Conservation (phyloP, 1,140 invertebrate genomes). For the Magallana angulata region DNA sequence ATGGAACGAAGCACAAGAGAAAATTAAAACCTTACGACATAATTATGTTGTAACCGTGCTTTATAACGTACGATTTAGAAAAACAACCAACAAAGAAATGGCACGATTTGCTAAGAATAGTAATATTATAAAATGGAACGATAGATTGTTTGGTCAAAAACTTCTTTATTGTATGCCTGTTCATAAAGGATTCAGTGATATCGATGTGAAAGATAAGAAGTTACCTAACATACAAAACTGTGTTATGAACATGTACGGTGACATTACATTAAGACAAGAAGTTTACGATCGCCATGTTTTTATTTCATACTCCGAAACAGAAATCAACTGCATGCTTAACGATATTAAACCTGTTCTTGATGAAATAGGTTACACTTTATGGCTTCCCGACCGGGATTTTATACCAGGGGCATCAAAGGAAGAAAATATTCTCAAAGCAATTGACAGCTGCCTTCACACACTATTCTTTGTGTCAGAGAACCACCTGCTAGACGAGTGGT, state of each 20-base stretch:
- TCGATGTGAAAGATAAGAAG: not conserved
- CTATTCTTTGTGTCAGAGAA: conserved; percentile 62
- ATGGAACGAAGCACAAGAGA: conserved; percentile 63
- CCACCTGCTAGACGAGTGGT: conserved; percentile 65
- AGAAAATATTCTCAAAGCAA: conserved; percentile 68
- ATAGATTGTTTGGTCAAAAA: conserved; percentile 60
- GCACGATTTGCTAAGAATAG: conserved; percentile 56
- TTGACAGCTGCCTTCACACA: conserved; percentile 56
- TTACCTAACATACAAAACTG: conserved; percentile 16
- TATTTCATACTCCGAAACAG: conserved; percentile 63
- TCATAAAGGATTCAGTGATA: not conserved
- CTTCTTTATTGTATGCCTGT: conserved; percentile 60
- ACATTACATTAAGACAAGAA: not conserved
- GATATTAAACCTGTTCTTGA: conserved; percentile 56
- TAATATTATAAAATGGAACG: conserved; percentile 49
- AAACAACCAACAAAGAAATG: conserved; percentile 58
- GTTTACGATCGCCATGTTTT: conserved; percentile 53
- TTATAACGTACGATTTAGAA: conserved; percentile 48
- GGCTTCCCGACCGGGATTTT: conserved; percentile 67
- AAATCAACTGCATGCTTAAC: conserved; percentile 58
- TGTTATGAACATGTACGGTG: conserved; percentile 46
- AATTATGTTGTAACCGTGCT: conserved; percentile 62
- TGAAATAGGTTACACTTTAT: conserved; percentile 54
- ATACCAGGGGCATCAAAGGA: conserved; percentile 64
- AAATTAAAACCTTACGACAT: conserved; percentile 59